Conservation (phyloP, 2,888 invertebrate genomes). For the Thumatha senex region DNA sequence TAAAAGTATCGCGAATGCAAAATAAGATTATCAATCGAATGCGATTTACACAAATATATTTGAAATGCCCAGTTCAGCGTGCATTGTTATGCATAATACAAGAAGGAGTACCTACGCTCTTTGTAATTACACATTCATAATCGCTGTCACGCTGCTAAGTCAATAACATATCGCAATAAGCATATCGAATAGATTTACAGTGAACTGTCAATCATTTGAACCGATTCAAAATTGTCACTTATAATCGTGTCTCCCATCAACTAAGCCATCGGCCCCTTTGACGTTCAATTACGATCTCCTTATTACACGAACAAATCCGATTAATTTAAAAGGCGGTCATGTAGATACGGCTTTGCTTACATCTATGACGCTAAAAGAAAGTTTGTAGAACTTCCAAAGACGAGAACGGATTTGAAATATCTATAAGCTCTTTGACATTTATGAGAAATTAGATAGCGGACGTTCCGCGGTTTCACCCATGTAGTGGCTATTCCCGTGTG, state of each 20-base stretch:
- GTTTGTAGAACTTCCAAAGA: conserved; percentile 2
- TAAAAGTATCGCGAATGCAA: too few relatives aligned
- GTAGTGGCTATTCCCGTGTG: too few relatives aligned
- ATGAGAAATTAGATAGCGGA: too few relatives aligned
- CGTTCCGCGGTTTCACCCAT: too few relatives aligned
- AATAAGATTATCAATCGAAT: too few relatives aligned
- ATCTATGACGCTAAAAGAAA: conserved; percentile 47
- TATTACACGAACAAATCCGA: conserved; percentile 64
- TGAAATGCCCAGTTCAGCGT: too few relatives aligned
- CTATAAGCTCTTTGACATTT: too few relatives aligned
- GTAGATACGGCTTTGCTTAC: conserved; percentile 63
- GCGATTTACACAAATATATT: too few relatives aligned
- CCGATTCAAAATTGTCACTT: conserved; percentile 63
- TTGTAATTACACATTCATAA: conserved; percentile 28
- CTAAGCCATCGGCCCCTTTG: conserved; percentile 67
- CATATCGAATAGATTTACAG: conserved; percentile 42
- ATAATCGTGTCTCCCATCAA: conserved; percentile 42
- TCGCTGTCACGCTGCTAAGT: conserved; percentile 51
- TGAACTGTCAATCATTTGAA: conserved; percentile 56
- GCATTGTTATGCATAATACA: too few relatives aligned
- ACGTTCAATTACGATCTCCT: conserved; percentile 74
- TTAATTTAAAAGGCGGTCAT: conserved; percentile 75
- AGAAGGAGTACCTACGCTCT: too few relatives aligned
- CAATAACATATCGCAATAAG: conserved; percentile 30
- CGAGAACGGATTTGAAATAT: too few relatives aligned